Base-by-base conservation (phyloP, 37 sponge, comb jelly and placozoan genomes). In the Eunapius fragilis region DNA sequence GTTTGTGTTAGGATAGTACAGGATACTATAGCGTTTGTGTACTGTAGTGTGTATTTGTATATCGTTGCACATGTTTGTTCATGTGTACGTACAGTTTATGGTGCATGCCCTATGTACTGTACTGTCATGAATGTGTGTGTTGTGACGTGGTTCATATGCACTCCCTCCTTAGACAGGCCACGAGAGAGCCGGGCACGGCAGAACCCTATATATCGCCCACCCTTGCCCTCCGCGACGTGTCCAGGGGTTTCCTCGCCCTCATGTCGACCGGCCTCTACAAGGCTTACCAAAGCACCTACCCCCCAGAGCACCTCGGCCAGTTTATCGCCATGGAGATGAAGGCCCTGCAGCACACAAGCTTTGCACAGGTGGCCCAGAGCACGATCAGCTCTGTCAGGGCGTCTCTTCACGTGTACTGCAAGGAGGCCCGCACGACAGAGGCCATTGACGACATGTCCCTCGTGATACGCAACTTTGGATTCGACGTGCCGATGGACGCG, bases 261-360 rank as follows among this genome's bases (percentile, higher is more conserved):
- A 94, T 96, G 96, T 92, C 96, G 0, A 90, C 89, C 67, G 96
- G 96, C n/a, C 84, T 96, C 27, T 94, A 92, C 78, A 84, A 85
- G 25, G 86, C 88, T 0, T 88, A 85, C 67, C 49, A 76, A 30
- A 10, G 69, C 10, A 75, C 47, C 79, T 76, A 68, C 17, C 2
- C 68, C 50, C 31, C 77, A 2, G 70, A 41, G 36, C 83, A 70
- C 48, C 4, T 94, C 0, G 86, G 80, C 3, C 74, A 85, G 22
- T 82, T 94, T 36, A 84, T 91, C 2, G 79, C 81, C 2, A 37
- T 83, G 23, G 83, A 91, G 69, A 81, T 94, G 79, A 80, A 37
- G 58, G 14, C 0, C 19, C 58, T 58, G 31, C 47, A 31, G 19
- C 13, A 67, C 2, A 23, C 33, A 23, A 35, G 47, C 3, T 31